Evolutionary conservation across 2,888 invertebrate genomes (phyloP).

Genomic region (Nomada lathburiana): DNA sequence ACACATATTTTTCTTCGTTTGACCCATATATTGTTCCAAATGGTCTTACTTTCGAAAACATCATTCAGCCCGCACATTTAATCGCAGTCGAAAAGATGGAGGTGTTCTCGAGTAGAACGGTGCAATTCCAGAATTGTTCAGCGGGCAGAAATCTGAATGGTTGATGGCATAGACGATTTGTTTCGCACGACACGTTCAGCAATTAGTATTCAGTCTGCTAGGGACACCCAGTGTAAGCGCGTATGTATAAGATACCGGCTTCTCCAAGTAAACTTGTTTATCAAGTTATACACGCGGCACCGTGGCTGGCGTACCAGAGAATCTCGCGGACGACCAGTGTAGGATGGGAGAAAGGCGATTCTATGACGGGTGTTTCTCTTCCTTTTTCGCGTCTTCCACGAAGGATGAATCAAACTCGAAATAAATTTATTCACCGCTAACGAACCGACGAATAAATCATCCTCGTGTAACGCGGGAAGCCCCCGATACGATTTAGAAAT

Average conservation of each 20-base stretch:
- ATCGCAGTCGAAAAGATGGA: too few species aligned
- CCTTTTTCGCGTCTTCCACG: constrained; percentile 1
- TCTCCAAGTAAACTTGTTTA: constrained; percentile 76
- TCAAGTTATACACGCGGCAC: constrained; percentile 70
- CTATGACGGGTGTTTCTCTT: constrained; percentile 42
- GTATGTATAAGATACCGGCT: constrained; percentile 69
- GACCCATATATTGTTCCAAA: too few species aligned
- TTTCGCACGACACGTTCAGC: constrained; percentile 57
- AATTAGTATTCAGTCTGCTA: constrained; percentile 70
- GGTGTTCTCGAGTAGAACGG: too few species aligned
- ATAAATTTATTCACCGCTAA: neutral
- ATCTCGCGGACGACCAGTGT: constrained; percentile 54
- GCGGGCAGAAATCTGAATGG: neutral
- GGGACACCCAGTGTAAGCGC: constrained; percentile 72
- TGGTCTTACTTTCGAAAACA: too few species aligned
- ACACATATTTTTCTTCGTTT: too few species aligned
- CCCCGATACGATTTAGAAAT: constrained; percentile 8
- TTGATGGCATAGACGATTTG: constrained; percentile 28
- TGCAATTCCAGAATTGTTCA: neutral
- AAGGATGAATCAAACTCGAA: neutral
- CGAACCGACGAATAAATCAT: neutral
- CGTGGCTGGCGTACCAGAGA: constrained; percentile 47
- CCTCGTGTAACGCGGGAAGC: neutral
- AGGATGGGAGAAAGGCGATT: constrained; percentile 55
- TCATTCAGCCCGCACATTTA: too few species aligned